Evolutionary conservation across 2,113 vertebrate species (phyloP).

Genomic region (Indri indri): DNA sequence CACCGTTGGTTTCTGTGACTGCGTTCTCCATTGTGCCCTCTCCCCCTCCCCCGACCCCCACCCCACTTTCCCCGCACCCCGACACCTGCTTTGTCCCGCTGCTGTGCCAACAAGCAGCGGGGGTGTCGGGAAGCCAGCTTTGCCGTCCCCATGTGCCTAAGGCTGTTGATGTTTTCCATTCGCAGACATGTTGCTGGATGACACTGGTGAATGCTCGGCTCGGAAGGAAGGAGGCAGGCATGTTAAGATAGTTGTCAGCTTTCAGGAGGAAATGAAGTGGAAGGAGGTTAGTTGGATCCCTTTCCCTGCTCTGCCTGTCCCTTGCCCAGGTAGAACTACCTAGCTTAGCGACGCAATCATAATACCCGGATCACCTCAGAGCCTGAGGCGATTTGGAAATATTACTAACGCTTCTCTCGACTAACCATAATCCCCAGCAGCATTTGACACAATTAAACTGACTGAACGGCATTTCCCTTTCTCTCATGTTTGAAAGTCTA

Average conservation of each 20-base stretch:
- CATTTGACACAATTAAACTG: neutral
- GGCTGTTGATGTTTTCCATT: constrained; percentile 77
- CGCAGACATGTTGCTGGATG: constrained; percentile 96
- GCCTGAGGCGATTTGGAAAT: neutral
- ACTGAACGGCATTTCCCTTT: neutral
- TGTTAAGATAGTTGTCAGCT: constrained; percentile 94
- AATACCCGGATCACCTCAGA: neutral
- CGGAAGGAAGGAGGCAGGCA: constrained; percentile 95
- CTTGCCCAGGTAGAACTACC: constrained; percentile 40
- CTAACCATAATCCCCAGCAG: neutral
- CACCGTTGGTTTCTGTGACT: constrained; percentile 60
- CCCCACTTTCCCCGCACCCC: constrained; percentile 18
- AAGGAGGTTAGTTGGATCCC: constrained; percentile 90
- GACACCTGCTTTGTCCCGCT: constrained; percentile 67
- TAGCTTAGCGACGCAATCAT: neutral
- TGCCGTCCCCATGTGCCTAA: constrained; percentile 71
- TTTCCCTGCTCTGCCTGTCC: constrained; percentile 51
- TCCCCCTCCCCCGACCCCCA: neutral
- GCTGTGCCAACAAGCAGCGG: constrained; percentile 2
- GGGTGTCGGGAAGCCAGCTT: constrained; percentile 57
- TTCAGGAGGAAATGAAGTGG: constrained; percentile 91
- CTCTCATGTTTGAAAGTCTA: neutral
- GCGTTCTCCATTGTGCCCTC: constrained; percentile 63
- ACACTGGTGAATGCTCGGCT: constrained; percentile 90
- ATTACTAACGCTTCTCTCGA: constrained; percentile 33